Evolutionary conservation across 2,888 invertebrate genomes (phyloP), one percentile per base, ranked within the genome.

Genomic region (Pharmacophagus antenor): DNA sequence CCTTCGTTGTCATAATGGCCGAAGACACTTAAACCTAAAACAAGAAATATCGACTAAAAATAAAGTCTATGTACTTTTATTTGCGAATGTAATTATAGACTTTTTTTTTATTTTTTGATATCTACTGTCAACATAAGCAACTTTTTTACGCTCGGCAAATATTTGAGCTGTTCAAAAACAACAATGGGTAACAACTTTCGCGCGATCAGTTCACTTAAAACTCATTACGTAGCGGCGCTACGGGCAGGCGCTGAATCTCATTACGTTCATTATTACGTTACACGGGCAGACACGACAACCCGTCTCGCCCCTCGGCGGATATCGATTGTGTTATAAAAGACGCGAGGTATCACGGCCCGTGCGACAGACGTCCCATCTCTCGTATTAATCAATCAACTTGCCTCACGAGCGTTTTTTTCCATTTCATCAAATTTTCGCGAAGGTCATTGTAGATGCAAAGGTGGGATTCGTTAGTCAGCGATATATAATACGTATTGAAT

Each of bases 271-370:
- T 60, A 60, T 54, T 49, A 60, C 37, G 23, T 60, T 60, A 60
- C 55, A 21, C 41, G 22, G 55, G 42, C 31, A 50, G 55, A 60
- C 60, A 42, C 47, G 52, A 53, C 54, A 22, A 15, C 42, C 37
- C 37, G 44, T 15, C 46, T 46, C n/a, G n/a, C n/a, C 20, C 20
- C 41, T 42, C 59, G 31, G 56, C 58, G 42, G 59, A 64, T 70
- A 71, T 70, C 67, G 70, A 74, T 71, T 70, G 65, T 63, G 58
- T 66, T 70, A 66, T 67, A 66, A 70, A 65, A 68, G 66, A 66
- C 47, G 54, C 61, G 58, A 57, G 52, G 56, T 62, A 62, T 61
- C 60, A 56, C 57, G 47, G 49, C 44, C 58, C 54, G 58, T 59
- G 58, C 65, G 60, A 51, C 62, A 63, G 63, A 63, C 65, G 54